Conservation (phyloP, 2,888 invertebrate genomes). For the Argyresthia goedartella region DNA sequence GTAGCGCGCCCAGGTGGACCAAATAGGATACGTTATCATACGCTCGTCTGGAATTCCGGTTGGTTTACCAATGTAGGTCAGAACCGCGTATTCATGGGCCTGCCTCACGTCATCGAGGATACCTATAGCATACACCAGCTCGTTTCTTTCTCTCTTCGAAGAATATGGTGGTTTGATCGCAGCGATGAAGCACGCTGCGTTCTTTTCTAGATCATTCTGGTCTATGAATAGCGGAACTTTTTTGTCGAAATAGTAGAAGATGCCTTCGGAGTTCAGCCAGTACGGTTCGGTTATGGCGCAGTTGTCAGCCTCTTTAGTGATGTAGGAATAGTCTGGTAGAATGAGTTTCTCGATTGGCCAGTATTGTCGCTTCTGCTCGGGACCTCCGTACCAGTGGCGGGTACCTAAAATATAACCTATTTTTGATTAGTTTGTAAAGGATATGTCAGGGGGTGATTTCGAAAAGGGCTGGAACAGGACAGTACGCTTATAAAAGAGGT, state of each 20-base stretch:
- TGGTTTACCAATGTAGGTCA: conserved; percentile 72
- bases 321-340: conserved; percentile 64
- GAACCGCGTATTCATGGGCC: conserved; percentile 73
- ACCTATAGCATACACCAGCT: conserved; percentile 73
- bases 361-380: conserved; percentile 69
- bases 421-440: neutral
- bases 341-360: conserved; percentile 72
- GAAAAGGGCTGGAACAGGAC: neutral
- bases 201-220: conserved; percentile 63
- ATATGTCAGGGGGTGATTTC: too few relatives aligned
- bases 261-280: conserved; percentile 77
- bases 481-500: neutral
- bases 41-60: conserved; percentile 63
- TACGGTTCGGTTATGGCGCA: conserved; percentile 73
- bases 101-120: conserved; percentile 66
- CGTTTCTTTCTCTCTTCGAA: conserved; percentile 38
- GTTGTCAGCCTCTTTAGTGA: conserved; percentile 69
- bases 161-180: conserved; percentile 59
- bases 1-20: conserved; percentile 77
- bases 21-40: conserved; percentile 73
- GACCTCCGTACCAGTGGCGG: conserved; percentile 76
- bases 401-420: conserved; percentile 22
- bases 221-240: conserved; percentile 76
- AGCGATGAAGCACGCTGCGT: conserved; percentile 64
- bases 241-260: conserved; percentile 73